Conservation (phyloP, 2,888 invertebrate species). For the Silvanus unidentatus region DNA sequence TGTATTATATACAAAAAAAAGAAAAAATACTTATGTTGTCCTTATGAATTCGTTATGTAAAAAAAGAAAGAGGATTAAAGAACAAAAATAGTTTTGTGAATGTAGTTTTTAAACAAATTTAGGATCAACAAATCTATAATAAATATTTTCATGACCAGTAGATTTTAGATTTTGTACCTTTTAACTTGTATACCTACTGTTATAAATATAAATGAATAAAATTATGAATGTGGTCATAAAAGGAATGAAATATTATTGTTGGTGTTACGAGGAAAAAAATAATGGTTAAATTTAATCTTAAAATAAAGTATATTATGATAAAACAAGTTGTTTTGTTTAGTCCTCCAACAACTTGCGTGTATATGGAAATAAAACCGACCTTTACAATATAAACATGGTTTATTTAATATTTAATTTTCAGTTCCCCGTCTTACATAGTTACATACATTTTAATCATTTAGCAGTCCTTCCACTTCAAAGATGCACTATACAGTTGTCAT, state of each 20-base stretch:
- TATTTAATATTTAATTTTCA: constrained; percentile 42
- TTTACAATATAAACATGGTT: constrained; percentile 44
- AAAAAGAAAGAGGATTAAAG: constrained; percentile 9
- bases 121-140: constrained; percentile 24
- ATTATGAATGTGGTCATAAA: constrained; percentile 14
- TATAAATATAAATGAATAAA: constrained; percentile 19
- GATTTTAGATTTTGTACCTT: constrained; percentile 42
- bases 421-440: constrained; percentile 30
- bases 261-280: constrained; percentile 23
- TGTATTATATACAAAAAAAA: constrained; percentile 10
- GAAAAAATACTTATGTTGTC: not conserved
- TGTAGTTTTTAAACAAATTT: constrained; percentile 18
- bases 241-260: constrained; percentile 21
- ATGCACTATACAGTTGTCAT: not conserved
- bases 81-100: too few species aligned
- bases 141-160: constrained; percentile 44
- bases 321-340: constrained; percentile 6
- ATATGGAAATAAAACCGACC: not conserved
- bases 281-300: constrained; percentile 21
- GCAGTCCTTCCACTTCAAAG: not conserved
- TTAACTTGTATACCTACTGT: constrained; percentile 32
- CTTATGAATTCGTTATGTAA: not conserved
- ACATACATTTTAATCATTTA: not conserved
- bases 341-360: too few species aligned
- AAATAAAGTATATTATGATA: constrained; percentile 22